Percentiles rank a stretch among this genome's conserved stretches.
Conservation (phyloP, 1,140 invertebrate species). For the Drosophila sechellia region DNA sequence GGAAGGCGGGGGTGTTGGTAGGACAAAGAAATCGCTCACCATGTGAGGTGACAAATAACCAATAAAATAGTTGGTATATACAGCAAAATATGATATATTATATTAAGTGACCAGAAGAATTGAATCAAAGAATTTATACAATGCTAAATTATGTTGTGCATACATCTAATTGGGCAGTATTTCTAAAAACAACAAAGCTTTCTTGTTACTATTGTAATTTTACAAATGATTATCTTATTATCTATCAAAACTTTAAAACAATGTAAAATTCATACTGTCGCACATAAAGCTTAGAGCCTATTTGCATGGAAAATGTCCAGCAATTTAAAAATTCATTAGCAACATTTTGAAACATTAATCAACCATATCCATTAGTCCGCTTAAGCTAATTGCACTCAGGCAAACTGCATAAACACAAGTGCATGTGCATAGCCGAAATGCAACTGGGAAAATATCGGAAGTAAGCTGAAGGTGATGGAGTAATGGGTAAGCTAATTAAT, state of each 20-base stretch:
- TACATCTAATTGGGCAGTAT: too few relatives aligned
- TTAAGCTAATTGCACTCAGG: constrained; percentile 23
- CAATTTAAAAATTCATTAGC: constrained; percentile 17
- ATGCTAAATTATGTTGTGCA: too few relatives aligned
- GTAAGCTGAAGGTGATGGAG: not conserved
- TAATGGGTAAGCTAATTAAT: constrained; percentile 28
- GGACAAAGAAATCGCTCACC: not conserved
- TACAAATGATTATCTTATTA: not conserved
- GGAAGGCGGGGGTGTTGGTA: too few relatives aligned
- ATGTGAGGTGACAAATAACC: not conserved
- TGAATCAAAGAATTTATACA: too few relatives aligned
- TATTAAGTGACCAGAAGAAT: too few relatives aligned
- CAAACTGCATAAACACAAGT: not conserved
- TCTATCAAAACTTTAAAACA: not conserved
- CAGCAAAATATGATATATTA: not conserved
- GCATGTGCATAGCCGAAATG: not conserved
- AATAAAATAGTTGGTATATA: not conserved
- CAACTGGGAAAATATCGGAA: not conserved
- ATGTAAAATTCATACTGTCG: constrained; percentile 2
- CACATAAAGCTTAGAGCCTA: not conserved
- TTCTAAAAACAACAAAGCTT: not conserved
- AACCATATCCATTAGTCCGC: constrained; percentile 26
- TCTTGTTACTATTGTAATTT: not conserved
- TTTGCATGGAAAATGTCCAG: not conserved
- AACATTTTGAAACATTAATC: constrained; percentile 14